These are phyloP conservation scores for Melanostoma mellinum DNA, from an alignment of 2,888 invertebrate genomes.

Conservation along the genomic window DNA sequence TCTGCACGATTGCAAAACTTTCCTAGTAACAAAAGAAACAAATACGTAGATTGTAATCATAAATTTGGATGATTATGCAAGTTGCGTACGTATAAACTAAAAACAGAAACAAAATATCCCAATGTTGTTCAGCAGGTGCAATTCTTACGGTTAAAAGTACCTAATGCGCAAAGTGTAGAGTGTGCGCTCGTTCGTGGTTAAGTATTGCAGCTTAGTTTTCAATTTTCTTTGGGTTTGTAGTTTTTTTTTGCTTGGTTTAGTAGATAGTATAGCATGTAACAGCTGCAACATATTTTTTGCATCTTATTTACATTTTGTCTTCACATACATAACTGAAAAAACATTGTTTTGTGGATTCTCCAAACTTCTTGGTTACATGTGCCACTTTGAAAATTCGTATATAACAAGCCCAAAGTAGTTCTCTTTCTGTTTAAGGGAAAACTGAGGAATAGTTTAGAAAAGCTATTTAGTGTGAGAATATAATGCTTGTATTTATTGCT, in stretches of 20 bases:
- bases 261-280: constrained; percentile 19
- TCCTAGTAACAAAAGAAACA: not conserved
- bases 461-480: no score
- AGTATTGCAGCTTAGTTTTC: constrained; percentile 41
- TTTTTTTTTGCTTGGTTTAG: not conserved
- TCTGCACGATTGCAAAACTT: not conserved
- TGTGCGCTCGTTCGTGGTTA: constrained; percentile 9
- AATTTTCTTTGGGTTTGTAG: constrained; percentile 34
- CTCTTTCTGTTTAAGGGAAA: no score
- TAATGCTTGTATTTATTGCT: no score
- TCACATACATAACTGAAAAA: not conserved
- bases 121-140: not conserved
- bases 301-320: constrained; percentile 44
- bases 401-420: not conserved
- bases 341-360: constrained; percentile 1
- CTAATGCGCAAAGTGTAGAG: constrained; percentile 23
- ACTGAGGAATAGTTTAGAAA: no score
- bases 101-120: constrained; percentile 10
- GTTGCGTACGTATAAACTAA: constrained; percentile 13
- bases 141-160: constrained; percentile 19
- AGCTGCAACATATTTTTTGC: constrained; percentile 23
- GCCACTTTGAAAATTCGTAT: not conserved
- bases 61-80: constrained; percentile 1
- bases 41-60: constrained; percentile 5
- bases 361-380: not conserved